A percentile compares a stretch with the other conserved stretches of the same genome.
These are phyloP conservation scores for Hymenopus coronatus DNA, from an alignment of 2,888 invertebrate species.

Conservation along the genomic window DNA sequence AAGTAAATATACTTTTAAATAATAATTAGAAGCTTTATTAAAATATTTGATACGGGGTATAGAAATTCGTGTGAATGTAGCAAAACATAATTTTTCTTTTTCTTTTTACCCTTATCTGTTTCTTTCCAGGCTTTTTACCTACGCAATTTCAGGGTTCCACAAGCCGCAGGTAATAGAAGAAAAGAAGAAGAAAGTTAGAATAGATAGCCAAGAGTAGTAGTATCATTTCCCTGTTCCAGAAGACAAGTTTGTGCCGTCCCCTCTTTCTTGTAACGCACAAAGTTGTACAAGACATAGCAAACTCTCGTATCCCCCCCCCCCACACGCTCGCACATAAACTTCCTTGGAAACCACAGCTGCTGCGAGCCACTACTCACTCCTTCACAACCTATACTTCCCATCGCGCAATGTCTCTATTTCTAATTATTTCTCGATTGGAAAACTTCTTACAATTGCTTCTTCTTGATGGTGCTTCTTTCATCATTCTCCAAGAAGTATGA, in stretches of 20 bases:
- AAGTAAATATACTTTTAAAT: too few species aligned
- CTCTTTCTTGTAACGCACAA: not conserved
- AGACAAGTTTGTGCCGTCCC: not conserved
- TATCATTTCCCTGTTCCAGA: not conserved
- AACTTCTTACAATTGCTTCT: not conserved
- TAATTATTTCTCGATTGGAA: constrained; percentile 15
- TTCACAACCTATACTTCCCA: not conserved
- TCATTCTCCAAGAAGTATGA: not conserved
- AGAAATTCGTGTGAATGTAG: too few species aligned
- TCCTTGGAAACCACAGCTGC: not conserved
- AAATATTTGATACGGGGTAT: too few species aligned
- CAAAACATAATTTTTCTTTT: too few species aligned
- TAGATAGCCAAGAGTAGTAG: not conserved
- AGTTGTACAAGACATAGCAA: not conserved
- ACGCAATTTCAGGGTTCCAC: not conserved
- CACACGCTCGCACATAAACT: not conserved
- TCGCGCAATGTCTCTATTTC: not conserved
- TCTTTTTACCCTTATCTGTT: too few species aligned
- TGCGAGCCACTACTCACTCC: not conserved
- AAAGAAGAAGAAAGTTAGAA: not conserved
- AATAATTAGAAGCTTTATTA: too few species aligned
- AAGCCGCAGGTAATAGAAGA: not conserved
- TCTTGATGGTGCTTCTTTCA: not conserved
- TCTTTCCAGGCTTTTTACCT: too few species aligned
- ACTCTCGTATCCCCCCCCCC: not conserved